A percentile compares a stretch with the other conserved stretches of the same genome.
These are phyloP conservation scores for Chelonia mydas DNA, from an alignment of 2,797 vertebrate genomes.

Conservation along the genomic window DNA sequence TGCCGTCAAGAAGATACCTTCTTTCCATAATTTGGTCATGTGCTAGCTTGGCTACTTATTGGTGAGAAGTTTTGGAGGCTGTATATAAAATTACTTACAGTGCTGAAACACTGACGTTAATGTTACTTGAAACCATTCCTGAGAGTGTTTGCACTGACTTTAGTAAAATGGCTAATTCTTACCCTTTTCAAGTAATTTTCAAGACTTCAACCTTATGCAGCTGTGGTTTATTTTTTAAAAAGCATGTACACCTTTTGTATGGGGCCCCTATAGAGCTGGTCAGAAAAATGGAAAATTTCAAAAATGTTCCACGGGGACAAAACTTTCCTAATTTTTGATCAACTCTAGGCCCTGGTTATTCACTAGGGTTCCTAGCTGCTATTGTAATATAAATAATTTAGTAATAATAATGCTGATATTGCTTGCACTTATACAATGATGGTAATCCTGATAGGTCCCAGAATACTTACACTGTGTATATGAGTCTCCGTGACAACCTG, in stretches of 20 bases:
- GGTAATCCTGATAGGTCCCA: background rate
- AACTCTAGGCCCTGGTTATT: background rate
- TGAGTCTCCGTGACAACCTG: background rate
- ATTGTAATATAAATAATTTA: background rate
- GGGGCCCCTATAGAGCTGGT: no score
- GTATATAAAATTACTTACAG: background rate
- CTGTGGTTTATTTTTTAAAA: background rate
- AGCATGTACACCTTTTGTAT: background rate
- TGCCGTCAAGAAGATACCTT: background rate
- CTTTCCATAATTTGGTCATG: background rate
- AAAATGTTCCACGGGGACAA: background rate
- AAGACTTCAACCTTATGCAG: background rate
- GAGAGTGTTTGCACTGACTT: background rate
- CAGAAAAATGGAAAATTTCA: background rate
- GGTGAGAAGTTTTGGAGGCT: background rate
- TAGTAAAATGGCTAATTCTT: rapidly evolving
- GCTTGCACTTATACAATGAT: background rate
- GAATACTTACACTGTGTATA: background rate
- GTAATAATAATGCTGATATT: background rate
- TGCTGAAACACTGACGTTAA: background rate
- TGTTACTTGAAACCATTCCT: background rate
- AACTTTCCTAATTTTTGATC: background rate
- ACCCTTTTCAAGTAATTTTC: background rate
- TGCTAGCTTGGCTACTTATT: background rate
- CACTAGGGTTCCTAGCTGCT: background rate